A percentile compares a stretch with the other conserved stretches of the same genome.
phyloP scores from a whole-genome alignment of 2,888 invertebrate genomes.

The Aphidoletes aphidimyza region DNA sequence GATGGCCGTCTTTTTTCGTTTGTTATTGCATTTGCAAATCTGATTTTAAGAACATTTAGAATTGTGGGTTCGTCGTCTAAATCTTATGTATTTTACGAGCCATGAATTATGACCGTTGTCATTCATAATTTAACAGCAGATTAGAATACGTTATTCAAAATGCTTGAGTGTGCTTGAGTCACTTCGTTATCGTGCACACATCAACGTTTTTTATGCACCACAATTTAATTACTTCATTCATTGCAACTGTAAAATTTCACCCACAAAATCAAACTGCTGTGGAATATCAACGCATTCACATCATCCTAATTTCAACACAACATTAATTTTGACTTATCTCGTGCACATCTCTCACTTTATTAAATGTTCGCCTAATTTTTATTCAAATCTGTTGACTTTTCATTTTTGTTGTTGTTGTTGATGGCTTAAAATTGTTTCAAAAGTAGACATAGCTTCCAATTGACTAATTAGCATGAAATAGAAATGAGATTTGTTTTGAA shows the following conservation, averaged over 20 bases:
- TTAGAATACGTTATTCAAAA: neutral
- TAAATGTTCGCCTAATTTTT: neutral
- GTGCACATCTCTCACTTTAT: neutral
- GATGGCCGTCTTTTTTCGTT: neutral
- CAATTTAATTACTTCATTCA: neutral
- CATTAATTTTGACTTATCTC: neutral
- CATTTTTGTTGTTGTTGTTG: neutral
- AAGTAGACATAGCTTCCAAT: too few relatives aligned
- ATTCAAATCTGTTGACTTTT: too few relatives aligned
- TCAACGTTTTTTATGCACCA: too few relatives aligned
- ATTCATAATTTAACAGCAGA: neutral
- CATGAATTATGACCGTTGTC: neutral
- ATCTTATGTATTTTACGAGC: neutral
- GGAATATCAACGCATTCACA: neutral
- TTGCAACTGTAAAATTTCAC: neutral
- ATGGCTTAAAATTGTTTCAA: too few relatives aligned
- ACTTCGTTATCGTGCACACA: neutral
- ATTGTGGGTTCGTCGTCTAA: slow-evolving; percentile 11
- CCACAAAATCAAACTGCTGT: too few relatives aligned
- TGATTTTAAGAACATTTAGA: neutral
- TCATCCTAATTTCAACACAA: slow-evolving; percentile 49
- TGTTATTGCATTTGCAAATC: neutral
- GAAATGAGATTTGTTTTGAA: too few relatives aligned
- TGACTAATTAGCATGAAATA: too few relatives aligned
- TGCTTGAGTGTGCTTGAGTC: neutral